These are phyloP conservation scores for Synanthedon myopaeformis DNA, from an alignment of 2,888 invertebrate species.

Conservation along the genomic window DNA sequence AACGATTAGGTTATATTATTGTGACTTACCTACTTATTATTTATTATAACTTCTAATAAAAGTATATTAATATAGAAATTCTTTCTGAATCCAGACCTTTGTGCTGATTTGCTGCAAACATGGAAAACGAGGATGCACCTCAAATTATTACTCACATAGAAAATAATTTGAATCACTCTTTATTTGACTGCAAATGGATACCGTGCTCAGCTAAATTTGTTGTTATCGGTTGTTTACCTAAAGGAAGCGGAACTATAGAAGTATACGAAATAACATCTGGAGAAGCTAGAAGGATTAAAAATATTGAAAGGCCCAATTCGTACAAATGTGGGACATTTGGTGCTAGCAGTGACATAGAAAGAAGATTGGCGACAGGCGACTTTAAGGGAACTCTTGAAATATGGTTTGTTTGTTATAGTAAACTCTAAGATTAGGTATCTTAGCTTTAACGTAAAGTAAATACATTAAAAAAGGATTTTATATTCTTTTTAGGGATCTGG, in stretches of 20 bases:
- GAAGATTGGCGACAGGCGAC: slow-evolving; percentile 91
- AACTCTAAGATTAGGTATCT: background rate
- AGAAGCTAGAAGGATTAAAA: slow-evolving; percentile 75
- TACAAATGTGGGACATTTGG: slow-evolving; percentile 96
- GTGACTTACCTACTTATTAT: too few relatives aligned
- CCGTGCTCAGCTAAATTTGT: slow-evolving; percentile 95
- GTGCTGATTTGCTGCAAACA: slow-evolving; percentile 5
- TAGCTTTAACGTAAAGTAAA: background rate
- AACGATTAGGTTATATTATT: too few relatives aligned
- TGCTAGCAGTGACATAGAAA: slow-evolving; percentile 82
- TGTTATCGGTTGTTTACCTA: slow-evolving; percentile 85
- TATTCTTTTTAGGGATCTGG: slow-evolving; percentile 76
- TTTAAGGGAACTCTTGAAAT: slow-evolving; percentile 87
- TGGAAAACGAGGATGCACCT: slow-evolving; percentile 77
- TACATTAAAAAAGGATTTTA: background rate
- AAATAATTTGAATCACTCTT: slow-evolving; percentile 83
- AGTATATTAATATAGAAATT: too few relatives aligned
- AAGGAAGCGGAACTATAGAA: slow-evolving; percentile 87
- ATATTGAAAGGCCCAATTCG: slow-evolving; percentile 83
- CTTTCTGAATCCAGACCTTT: too few relatives aligned
- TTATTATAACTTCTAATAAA: too few relatives aligned
- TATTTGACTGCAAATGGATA: slow-evolving; percentile 96
- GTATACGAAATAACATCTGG: slow-evolving; percentile 82
- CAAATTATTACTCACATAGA: slow-evolving; percentile 91
- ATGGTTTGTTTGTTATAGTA: slow-evolving; percentile 61